phyloP scores from a whole-genome alignment of 2,888 invertebrate genomes.

The Acanthosoma haemorrhoidale region DNA sequence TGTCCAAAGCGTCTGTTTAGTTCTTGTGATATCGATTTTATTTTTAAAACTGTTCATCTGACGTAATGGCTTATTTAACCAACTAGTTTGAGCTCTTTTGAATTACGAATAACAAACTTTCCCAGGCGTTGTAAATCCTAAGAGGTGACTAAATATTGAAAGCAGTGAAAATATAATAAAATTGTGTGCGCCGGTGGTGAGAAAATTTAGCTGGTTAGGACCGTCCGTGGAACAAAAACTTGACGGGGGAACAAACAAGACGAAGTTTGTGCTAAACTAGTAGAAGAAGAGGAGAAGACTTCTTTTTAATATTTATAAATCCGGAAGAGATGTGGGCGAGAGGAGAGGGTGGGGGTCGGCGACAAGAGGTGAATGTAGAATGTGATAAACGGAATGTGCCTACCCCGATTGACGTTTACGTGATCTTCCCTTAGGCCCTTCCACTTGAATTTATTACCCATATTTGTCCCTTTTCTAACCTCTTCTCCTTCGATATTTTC shows the following conservation, averaged over 20 bases:
- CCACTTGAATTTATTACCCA: constrained; percentile 12
- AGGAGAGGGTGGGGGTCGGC: not conserved
- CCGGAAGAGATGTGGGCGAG: not conserved
- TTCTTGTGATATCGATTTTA: no score
- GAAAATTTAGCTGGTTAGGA: no score
- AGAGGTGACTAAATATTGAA: no score
- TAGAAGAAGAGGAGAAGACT: not conserved
- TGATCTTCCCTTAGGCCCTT: not conserved
- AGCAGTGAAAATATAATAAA: no score
- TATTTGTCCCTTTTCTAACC: constrained; percentile 12
- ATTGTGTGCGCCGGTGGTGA: no score
- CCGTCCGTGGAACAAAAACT: no score
- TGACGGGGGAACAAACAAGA: not conserved
- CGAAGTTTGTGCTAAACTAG: not conserved
- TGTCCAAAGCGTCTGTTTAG: no score
- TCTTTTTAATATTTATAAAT: constrained; percentile 12
- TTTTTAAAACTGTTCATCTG: no score
- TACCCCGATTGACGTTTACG: constrained; percentile 3
- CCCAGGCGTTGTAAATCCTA: no score
- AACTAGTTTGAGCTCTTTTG: no score
- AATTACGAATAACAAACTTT: no score
- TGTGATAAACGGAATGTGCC: not conserved
- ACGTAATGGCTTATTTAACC: no score
- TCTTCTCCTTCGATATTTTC: not conserved
- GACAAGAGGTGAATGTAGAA: constrained; percentile 14